phyloP scores from a whole-genome alignment of 2,113 vertebrate genomes.

The Girardinichthys multiradiatus region DNA sequence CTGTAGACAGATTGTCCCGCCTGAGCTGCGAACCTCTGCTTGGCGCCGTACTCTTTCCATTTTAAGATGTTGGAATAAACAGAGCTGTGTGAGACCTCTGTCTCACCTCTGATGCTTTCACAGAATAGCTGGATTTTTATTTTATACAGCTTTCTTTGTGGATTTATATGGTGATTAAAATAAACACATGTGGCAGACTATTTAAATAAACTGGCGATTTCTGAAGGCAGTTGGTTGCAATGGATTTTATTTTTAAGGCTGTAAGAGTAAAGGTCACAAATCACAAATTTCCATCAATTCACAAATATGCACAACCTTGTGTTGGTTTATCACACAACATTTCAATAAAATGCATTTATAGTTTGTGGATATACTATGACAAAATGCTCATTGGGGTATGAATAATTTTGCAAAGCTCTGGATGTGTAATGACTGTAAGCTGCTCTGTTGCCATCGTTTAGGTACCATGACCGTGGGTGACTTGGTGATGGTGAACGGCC shows the following conservation, averaged over 20 bases:
- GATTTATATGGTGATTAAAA: background rate
- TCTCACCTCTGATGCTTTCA: background rate
- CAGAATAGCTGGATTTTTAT: no score
- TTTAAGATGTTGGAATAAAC: no score
- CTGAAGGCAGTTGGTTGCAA: background rate
- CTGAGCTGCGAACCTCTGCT: no score
- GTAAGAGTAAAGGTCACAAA: background rate
- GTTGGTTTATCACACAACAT: background rate
- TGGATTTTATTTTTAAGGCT: background rate
- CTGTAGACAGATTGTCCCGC: no score
- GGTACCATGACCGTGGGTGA: slow-evolving; percentile 95
- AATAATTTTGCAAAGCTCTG: no score
- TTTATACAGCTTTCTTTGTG: background rate
- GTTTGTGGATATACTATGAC: background rate
- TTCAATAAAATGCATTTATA: background rate
- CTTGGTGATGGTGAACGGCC: slow-evolving; percentile 98
- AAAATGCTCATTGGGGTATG: background rate
- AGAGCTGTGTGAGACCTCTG: no score
- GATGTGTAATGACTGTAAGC: slow-evolving; percentile 4
- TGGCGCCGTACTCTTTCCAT: no score
- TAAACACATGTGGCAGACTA: background rate
- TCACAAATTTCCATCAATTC: background rate
- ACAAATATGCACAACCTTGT: background rate
- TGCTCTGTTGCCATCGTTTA: slow-evolving; percentile 52
- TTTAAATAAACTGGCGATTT: background rate